Evolutionary conservation across 2,888 invertebrate species (phyloP).

Genomic region (Copidosoma aretas): DNA sequence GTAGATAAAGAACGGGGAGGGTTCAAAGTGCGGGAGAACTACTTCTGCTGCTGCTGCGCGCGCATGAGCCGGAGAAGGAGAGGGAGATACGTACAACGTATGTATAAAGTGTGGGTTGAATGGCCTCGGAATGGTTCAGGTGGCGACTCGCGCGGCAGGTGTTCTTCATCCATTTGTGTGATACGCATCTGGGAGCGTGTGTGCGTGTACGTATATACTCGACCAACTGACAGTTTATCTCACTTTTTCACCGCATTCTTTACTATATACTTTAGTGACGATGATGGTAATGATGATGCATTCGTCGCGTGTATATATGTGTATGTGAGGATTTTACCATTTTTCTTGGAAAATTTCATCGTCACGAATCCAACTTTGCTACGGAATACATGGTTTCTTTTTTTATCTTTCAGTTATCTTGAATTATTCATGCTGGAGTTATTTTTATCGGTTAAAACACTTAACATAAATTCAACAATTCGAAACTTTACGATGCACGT

Average conservation of each 20-base stretch:
- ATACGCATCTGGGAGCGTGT: background rate
- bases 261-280: background rate
- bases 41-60: background rate
- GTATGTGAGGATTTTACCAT: too few relatives aligned
- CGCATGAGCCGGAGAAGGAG: background rate
- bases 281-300: background rate
- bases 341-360: too few relatives aligned
- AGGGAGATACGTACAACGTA: conserved; percentile 5
- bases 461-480: too few relatives aligned
- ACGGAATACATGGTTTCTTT: too few relatives aligned
- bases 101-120: conserved; percentile 40
- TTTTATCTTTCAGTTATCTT: too few relatives aligned
- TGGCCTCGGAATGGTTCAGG: conserved; percentile 43
- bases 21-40: background rate
- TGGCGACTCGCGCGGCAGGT: conserved; percentile 33
- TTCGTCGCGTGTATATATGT: too few relatives aligned
- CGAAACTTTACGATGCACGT: too few relatives aligned
- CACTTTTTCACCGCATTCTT: background rate
- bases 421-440: too few relatives aligned
- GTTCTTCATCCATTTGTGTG: conserved; percentile 19
- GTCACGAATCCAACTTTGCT: too few relatives aligned
- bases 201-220: background rate
- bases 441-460: too few relatives aligned
- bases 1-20: background rate
- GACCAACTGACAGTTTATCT: background rate